Conservation (phyloP, 2,113 vertebrate species). For the Megaceryle torquata region DNA sequence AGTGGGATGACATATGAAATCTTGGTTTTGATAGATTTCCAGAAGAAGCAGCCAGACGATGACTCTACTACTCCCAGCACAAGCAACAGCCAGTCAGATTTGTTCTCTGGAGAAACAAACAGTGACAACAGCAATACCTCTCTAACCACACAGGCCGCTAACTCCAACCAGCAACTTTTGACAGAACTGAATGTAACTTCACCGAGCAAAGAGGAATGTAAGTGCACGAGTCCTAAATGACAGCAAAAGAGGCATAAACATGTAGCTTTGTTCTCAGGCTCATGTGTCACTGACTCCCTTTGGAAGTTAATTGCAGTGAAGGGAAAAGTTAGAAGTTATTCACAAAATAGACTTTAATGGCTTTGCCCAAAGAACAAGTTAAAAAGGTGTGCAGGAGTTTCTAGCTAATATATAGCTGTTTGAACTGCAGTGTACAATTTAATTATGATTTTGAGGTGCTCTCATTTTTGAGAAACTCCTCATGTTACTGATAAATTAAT, state of each 20-base stretch:
- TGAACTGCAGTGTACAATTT: neutral
- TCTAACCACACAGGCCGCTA: slow-evolving; percentile 82
- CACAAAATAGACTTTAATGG: neutral
- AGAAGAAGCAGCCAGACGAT: slow-evolving; percentile 93
- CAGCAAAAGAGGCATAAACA: neutral
- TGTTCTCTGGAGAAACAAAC: slow-evolving; percentile 90
- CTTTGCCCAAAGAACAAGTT: neutral
- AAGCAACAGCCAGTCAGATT: slow-evolving; percentile 89
- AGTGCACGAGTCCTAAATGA: slow-evolving; percentile 52
- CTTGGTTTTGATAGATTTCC: slow-evolving; percentile 82
- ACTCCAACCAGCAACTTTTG: slow-evolving; percentile 85
- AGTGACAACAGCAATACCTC: slow-evolving; percentile 92
- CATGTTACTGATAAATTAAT: neutral
- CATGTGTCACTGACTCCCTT: neutral
- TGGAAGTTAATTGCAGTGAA: neutral
- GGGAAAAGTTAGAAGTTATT: neutral
- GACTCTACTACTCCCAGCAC: slow-evolving; percentile 90
- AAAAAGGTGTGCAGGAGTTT: neutral
- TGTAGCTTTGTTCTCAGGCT: neutral
- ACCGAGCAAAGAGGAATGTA: slow-evolving; percentile 89
- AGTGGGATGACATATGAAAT: neutral
- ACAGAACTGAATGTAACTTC: slow-evolving; percentile 86
- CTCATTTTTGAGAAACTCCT: neutral
- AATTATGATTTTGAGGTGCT: neutral
- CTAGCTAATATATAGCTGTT: neutral